phyloP scores from a whole-genome alignment of 1,140 invertebrate genomes.

The Drosophila mauritiana region DNA sequence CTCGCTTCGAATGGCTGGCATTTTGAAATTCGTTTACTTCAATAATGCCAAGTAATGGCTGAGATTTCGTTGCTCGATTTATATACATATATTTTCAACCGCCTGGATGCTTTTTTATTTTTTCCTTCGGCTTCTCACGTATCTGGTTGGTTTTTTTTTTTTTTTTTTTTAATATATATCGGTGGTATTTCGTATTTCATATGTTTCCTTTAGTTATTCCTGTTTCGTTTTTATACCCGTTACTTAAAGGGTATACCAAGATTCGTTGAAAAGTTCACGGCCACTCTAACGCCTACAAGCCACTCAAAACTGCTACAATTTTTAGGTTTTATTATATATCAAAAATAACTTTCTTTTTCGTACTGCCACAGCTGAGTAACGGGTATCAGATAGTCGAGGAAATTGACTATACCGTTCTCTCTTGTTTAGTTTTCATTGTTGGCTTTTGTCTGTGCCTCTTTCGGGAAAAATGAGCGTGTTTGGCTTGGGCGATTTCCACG shows the following conservation, averaged over 20 bases:
- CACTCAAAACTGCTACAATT: too few species aligned
- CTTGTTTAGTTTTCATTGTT: background rate
- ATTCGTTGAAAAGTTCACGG: too few species aligned
- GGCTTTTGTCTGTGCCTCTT: constrained; percentile 17
- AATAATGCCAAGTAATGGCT: constrained; percentile 73
- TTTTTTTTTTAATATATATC: constrained; percentile 22
- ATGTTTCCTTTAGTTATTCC: constrained; percentile 22
- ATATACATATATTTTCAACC: constrained; percentile 28
- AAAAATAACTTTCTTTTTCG: too few species aligned
- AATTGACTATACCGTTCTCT: too few species aligned
- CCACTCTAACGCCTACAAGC: too few species aligned
- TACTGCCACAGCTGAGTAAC: too few species aligned
- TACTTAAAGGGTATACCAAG: too few species aligned
- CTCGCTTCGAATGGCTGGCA: constrained; percentile 41
- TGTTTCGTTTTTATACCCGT: background rate
- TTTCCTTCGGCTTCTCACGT: constrained; percentile 20
- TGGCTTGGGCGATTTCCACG: constrained; percentile 33
- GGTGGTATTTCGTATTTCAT: constrained; percentile 34
- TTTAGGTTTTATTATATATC: too few species aligned
- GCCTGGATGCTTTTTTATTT: background rate
- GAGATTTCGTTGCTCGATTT: constrained; percentile 68
- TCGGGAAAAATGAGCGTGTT: constrained; percentile 15
- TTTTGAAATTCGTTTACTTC: constrained; percentile 69
- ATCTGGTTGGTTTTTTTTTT: constrained; percentile 15
- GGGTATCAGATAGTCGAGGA: too few species aligned